phyloP scores from a whole-genome alignment of 2,888 invertebrate genomes.

The Drosophila prolongata region DNA sequence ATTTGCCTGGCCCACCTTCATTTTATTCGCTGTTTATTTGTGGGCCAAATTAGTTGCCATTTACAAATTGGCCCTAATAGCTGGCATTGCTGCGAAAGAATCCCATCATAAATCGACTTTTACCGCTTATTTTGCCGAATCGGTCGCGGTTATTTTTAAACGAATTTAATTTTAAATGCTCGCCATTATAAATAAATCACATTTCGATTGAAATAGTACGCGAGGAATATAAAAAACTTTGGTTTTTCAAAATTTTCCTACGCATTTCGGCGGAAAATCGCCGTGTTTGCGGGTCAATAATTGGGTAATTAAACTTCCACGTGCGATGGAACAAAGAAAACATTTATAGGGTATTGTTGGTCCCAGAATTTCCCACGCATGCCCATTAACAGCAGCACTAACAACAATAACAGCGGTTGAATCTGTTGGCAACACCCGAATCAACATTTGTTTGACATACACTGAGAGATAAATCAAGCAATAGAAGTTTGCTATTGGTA shows the following conservation, averaged over 20 bases:
- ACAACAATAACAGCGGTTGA: conserved; percentile 20
- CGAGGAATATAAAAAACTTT: conserved; percentile 1
- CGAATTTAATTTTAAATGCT: conserved; percentile 43
- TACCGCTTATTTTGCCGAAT: conserved; percentile 5
- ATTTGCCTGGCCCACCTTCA: conserved; percentile 12
- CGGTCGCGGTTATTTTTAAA: conserved; percentile 37
- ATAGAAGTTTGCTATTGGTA: conserved; percentile 9
- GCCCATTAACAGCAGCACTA: conserved; percentile 43
- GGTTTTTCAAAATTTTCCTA: conserved; percentile 31
- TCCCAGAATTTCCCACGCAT: conserved; percentile 33
- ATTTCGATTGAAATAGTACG: conserved; percentile 38
- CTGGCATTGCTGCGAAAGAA: conserved; percentile 20
- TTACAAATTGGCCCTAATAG: conserved; percentile 38
- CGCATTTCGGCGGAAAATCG: conserved; percentile 38
- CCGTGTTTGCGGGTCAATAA: conserved; percentile 37
- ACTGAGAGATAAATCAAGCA: not conserved
- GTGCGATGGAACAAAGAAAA: conserved; percentile 41
- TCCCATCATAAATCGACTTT: conserved; percentile 32
- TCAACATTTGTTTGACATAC: conserved; percentile 63
- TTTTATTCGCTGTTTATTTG: conserved; percentile 25
- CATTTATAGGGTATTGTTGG: conserved; percentile 28
- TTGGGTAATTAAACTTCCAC: conserved; percentile 48
- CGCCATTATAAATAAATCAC: conserved; percentile 46
- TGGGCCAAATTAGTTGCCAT: conserved; percentile 46
- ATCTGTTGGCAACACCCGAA: conserved; percentile 37